Conservation (phyloP, 2,888 invertebrate genomes). For the Eupithecia exiguata region DNA sequence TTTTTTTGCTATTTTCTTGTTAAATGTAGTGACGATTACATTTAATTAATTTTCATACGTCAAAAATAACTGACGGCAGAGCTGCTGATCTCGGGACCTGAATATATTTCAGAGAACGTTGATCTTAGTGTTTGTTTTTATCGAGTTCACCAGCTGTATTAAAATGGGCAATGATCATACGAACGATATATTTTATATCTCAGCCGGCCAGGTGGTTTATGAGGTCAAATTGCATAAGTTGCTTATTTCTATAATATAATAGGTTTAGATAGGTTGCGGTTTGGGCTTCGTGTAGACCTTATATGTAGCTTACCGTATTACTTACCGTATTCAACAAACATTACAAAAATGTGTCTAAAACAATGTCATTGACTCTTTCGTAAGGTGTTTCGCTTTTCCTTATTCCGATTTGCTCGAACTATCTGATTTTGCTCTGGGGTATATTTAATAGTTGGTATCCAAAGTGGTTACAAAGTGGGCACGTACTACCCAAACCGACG, state of each 20-base stretch:
- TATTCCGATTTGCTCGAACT: no score
- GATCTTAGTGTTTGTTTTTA: not conserved
- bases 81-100: not conserved
- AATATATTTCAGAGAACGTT: not conserved
- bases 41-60: not conserved
- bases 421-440: no score
- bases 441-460: no score
- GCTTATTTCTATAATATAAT: conserved; percentile 35
- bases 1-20: no score
- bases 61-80: not conserved
- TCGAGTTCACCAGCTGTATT: conserved; percentile 11
- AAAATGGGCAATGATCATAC: conserved; percentile 7
- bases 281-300: conserved; percentile 15
- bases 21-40: no score
- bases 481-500: no score
- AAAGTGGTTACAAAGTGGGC: no score
- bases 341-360: not conserved
- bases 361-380: not conserved
- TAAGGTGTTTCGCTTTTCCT: no score
- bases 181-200: conserved; percentile 35
- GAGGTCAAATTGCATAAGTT: conserved; percentile 44
- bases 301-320: not conserved
- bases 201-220: conserved; percentile 45
- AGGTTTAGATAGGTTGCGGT: conserved; percentile 23
- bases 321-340: not conserved